These are phyloP conservation scores for Turritopsis rubra DNA, from an alignment of 30 jellyfish, hydroid and myxozoan genomes.

Conservation along the genomic window DNA sequence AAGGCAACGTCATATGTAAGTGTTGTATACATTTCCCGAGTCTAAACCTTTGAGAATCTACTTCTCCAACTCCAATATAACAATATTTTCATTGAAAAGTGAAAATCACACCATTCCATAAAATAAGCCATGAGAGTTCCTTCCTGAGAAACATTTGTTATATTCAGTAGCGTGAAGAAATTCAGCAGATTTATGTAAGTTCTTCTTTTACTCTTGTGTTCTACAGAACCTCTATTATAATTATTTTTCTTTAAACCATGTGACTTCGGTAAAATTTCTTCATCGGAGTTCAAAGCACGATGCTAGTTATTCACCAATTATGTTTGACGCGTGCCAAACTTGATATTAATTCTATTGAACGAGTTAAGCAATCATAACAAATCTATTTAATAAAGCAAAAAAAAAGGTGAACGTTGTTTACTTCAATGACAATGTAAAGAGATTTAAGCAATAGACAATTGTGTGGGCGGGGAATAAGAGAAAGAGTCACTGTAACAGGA, in stretches of 20 bases:
- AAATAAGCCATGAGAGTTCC: too few relatives aligned
- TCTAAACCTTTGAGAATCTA: too few relatives aligned
- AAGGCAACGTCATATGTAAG: too few relatives aligned
- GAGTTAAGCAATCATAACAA: not conserved
- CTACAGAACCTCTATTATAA: not conserved
- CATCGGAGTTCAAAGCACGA: not conserved
- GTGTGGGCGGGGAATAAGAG: not conserved
- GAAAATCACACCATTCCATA: too few relatives aligned
- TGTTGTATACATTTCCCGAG: too few relatives aligned
- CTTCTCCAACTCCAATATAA: too few relatives aligned
- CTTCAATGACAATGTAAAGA: not conserved
- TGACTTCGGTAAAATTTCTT: not conserved
- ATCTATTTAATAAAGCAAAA: not conserved
- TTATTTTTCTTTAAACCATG: not conserved
- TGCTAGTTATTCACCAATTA: not conserved
- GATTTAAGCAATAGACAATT: not conserved
- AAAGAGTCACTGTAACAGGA: not conserved
- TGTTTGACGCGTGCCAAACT: not conserved
- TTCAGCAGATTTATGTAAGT: too few relatives aligned
- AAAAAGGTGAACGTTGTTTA: not conserved
- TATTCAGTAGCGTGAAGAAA: too few relatives aligned
- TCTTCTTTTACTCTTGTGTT: too few relatives aligned
- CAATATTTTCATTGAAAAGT: too few relatives aligned
- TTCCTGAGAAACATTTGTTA: too few relatives aligned
- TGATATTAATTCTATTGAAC: not conserved